Conservation (phyloP, 2,113 vertebrate species). For the Pseudopodoces humilis region DNA sequence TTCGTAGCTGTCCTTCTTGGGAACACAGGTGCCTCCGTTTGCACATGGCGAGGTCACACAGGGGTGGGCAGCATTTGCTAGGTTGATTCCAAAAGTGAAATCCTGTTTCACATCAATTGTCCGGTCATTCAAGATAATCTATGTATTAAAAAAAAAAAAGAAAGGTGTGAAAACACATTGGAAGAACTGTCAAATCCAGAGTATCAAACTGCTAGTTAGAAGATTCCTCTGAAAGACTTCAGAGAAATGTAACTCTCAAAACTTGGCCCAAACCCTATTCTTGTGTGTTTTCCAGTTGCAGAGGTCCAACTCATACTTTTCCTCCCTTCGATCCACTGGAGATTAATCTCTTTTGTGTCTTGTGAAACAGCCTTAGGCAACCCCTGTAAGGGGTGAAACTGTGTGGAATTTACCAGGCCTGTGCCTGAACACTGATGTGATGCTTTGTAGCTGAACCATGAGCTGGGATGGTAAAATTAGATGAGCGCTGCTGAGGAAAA, state of each 20-base stretch:
- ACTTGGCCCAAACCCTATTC: background rate
- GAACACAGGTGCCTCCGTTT: conserved; percentile 88
- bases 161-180: background rate
- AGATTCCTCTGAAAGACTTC: background rate
- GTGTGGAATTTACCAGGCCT: background rate
- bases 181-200: background rate
- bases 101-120: conserved; percentile 79
- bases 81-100: conserved; percentile 84
- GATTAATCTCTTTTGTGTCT: background rate
- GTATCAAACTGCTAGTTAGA: background rate
- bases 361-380: background rate
- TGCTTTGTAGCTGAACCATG: background rate
- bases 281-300: background rate
- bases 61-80: conserved; percentile 86
- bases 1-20: conserved; percentile 87
- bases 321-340: background rate
- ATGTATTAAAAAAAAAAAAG: background rate
- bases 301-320: background rate
- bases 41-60: conserved; percentile 86
- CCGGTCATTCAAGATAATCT: conserved; percentile 90
- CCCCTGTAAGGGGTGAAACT: background rate
- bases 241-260: background rate
- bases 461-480: background rate
- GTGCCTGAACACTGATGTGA: background rate
- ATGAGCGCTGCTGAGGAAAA: background rate